phyloP scores from a whole-genome alignment of 2,888 invertebrate species.

The Trileptium ribeirensis region DNA sequence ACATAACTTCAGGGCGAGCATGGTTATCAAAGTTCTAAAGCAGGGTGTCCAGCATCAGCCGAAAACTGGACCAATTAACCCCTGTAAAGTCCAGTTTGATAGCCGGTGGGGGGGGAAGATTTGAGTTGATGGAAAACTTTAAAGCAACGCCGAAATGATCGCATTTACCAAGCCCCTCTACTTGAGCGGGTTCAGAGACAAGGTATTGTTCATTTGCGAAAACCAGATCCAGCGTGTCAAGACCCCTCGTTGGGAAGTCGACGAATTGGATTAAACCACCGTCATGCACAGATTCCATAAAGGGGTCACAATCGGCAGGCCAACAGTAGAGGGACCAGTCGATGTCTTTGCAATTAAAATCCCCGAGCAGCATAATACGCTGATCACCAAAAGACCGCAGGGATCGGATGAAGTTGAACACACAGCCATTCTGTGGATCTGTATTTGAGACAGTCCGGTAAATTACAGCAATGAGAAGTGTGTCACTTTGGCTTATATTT shows the following conservation, averaged over 20 bases:
- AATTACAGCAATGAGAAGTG: neutral
- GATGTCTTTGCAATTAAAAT: too few species aligned
- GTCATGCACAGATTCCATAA: neutral
- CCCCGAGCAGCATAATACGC: too few species aligned
- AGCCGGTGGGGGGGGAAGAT: neutral
- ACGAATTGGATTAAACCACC: neutral
- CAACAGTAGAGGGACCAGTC: too few species aligned
- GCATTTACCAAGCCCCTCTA: neutral
- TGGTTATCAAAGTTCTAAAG: too few species aligned
- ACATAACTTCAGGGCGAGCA: too few species aligned
- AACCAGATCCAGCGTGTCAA: neutral
- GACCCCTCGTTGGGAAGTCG: neutral
- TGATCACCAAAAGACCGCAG: neutral
- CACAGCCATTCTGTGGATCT: neutral
- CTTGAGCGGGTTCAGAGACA: neutral
- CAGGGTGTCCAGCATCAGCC: too few species aligned
- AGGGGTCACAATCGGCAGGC: too few species aligned
- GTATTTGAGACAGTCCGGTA: neutral
- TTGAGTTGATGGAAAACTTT: neutral
- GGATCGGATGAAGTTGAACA: neutral
- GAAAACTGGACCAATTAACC: too few species aligned
- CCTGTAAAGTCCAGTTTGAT: neutral
- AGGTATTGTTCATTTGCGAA: neutral
- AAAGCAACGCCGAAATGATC: neutral
- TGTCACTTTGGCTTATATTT: neutral